Evolutionary conservation across 2,888 invertebrate genomes (phyloP).

Genomic region (Atherix ibis): DNA sequence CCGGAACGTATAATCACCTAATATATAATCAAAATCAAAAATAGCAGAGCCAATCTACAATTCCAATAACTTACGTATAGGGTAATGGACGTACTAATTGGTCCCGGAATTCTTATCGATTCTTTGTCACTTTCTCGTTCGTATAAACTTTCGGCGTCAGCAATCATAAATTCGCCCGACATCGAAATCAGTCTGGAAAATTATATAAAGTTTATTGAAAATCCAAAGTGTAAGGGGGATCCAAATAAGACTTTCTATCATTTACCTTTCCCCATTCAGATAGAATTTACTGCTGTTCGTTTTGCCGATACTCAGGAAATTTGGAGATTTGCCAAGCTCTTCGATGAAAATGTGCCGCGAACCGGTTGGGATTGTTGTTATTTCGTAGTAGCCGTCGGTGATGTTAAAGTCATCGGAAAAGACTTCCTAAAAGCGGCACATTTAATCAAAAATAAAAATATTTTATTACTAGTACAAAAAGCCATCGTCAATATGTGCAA

Average conservation of each 20-base stretch:
- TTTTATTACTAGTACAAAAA: too few species aligned
- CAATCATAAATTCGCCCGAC: conserved; percentile 69
- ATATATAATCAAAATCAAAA: conserved; percentile 11
- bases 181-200: conserved; percentile 44
- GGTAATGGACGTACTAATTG: conserved; percentile 62
- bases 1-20: conserved; percentile 57
- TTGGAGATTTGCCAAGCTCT: conserved; percentile 59
- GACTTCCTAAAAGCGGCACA: conserved; percentile 14
- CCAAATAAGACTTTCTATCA: too few species aligned
- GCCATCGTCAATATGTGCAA: too few species aligned
- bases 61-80: conserved; percentile 48
- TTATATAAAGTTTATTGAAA: not conserved
- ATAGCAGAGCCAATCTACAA: too few species aligned
- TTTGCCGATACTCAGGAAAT: conserved; percentile 64
- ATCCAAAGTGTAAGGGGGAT: too few species aligned
- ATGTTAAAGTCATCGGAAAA: conserved; percentile 36
- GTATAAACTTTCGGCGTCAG: conserved; percentile 64
- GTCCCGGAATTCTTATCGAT: conserved; percentile 65
- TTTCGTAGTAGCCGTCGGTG: conserved; percentile 40
- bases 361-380: conserved; percentile 58
- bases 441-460: not conserved
- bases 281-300: conserved; percentile 53
- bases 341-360: conserved; percentile 63
- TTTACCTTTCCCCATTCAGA: conserved; percentile 62
- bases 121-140: conserved; percentile 64